Evolutionary conservation across 2,797 vertebrate species (phyloP).

Genomic region (Taenioides sp.): DNA sequence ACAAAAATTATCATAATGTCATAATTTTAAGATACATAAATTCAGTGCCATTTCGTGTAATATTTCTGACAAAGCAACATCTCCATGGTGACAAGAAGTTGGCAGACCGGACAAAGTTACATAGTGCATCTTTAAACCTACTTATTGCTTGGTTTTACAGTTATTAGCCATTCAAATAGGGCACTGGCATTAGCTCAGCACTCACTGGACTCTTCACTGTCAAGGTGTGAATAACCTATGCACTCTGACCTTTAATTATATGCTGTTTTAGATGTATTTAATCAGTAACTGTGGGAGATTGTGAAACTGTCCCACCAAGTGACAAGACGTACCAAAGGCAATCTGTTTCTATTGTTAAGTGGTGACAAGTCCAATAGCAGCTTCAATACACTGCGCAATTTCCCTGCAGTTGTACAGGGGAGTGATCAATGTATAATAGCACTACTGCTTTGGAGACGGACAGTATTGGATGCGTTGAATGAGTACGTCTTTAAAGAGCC

Average conservation of each 20-base stretch:
- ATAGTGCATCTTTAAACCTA: background rate
- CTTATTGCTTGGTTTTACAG: background rate
- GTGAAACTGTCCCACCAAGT: constrained; percentile 4
- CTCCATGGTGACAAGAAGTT: background rate
- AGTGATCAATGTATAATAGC: background rate
- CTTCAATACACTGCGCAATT: background rate
- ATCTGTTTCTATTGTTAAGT: constrained; percentile 4
- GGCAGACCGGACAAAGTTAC: background rate
- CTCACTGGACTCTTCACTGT: background rate
- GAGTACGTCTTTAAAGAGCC: background rate
- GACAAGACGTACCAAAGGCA: constrained; percentile 5
- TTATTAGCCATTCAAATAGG: background rate
- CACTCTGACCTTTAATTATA: background rate
- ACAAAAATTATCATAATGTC: too few species aligned
- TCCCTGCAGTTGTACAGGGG: background rate
- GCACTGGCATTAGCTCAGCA: background rate
- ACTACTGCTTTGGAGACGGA: background rate
- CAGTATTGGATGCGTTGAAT: background rate
- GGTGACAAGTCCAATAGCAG: constrained; percentile 3
- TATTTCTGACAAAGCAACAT: background rate
- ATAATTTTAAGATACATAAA: too few species aligned
- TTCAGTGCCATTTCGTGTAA: too few species aligned
- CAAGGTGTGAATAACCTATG: background rate
- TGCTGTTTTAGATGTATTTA: constrained; percentile 4
- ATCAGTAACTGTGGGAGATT: background rate